Conservation (phyloP, 2,797 vertebrate species). For the Anguilla obscura region DNA sequence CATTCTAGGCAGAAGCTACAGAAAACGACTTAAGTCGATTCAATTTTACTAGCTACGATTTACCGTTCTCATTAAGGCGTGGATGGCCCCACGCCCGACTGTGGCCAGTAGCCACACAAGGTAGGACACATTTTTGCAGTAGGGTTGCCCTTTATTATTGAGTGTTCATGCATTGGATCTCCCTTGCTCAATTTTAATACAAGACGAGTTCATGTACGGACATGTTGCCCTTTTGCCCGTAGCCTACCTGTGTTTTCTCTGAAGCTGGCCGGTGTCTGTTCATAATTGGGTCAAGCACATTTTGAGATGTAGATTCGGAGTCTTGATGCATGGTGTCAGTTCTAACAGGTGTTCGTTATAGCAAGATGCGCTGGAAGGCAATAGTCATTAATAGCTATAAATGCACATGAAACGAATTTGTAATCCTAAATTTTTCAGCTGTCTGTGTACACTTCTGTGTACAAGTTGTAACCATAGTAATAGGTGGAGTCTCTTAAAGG, state of each 20-base stretch:
- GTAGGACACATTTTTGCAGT: neutral
- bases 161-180: too few relatives aligned
- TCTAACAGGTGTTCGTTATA: neutral
- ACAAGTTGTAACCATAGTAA: constrained; percentile 60
- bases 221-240: neutral
- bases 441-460: constrained; percentile 49
- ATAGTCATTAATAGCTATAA: neutral
- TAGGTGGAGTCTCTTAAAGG: constrained; percentile 33
- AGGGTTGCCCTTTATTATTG: too few relatives aligned
- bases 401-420: neutral
- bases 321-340: constrained; percentile 50
- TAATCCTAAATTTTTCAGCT: neutral
- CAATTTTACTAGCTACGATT: too few relatives aligned
- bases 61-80: too few relatives aligned
- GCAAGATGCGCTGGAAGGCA: neutral
- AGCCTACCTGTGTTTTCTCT: constrained; percentile 68
- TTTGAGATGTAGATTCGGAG: constrained; percentile 18
- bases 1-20: neutral
- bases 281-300: constrained; percentile 56
- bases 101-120: neutral
- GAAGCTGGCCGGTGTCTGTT: constrained; percentile 66
- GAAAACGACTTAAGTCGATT: neutral
- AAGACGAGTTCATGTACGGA: neutral
- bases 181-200: neutral
- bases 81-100: too few relatives aligned